Evolutionary conservation across 1,140 invertebrate species (phyloP).

Genomic region (Drosophila chauvacae): DNA sequence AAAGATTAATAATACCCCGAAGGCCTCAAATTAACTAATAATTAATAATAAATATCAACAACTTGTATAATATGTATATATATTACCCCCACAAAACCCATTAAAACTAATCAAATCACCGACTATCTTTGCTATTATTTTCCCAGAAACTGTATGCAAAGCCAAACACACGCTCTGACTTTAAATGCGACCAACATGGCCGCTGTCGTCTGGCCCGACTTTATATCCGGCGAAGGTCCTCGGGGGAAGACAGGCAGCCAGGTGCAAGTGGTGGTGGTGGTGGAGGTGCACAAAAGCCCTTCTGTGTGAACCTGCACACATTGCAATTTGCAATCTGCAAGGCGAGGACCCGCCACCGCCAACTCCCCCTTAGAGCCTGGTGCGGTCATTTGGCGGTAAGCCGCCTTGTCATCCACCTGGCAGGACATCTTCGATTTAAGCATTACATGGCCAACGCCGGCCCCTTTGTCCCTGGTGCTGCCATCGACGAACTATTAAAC

Average conservation of each 20-base stretch:
- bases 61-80: too few relatives aligned
- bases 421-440: constrained; percentile 72
- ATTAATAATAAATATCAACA: background rate
- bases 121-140: constrained; percentile 17
- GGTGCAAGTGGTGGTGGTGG: background rate
- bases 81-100: background rate
- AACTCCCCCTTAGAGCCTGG: constrained; percentile 10
- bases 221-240: constrained; percentile 64
- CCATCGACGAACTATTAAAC: constrained; percentile 38
- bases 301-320: constrained; percentile 73
- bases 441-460: constrained; percentile 29
- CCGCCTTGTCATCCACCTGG: constrained; percentile 69
- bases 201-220: constrained; percentile 64
- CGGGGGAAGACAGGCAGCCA: background rate
- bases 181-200: constrained; percentile 76
- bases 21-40: background rate
- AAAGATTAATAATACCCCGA: too few relatives aligned
- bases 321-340: constrained; percentile 70
- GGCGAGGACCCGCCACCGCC: constrained; percentile 2
- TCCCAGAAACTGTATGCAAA: constrained; percentile 14
- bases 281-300: constrained; percentile 35
- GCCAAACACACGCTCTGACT: constrained; percentile 31
- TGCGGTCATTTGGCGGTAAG: constrained; percentile 79
- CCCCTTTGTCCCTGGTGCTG: constrained; percentile 12
- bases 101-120: background rate